These are phyloP conservation scores for Hemiscyllium ocellatum DNA, from an alignment of 2,113 vertebrate species.

Conservation along the genomic window DNA sequence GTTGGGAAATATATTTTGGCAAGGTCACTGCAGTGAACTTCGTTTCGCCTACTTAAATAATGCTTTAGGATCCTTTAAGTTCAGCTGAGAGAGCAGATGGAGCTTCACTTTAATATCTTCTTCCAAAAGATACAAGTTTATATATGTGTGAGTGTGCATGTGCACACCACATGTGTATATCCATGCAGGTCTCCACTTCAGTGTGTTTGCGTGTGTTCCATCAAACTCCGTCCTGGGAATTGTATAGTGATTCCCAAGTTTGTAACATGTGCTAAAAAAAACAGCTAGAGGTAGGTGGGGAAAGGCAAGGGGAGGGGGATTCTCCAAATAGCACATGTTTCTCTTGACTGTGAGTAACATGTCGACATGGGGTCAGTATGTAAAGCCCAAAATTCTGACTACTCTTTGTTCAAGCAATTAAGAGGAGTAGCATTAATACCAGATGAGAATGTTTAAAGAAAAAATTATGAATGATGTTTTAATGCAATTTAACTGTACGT, in stretches of 20 bases:
- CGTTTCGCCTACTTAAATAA: not conserved
- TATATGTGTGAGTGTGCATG: not conserved
- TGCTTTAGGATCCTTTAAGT: not conserved
- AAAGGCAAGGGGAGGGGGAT: not conserved
- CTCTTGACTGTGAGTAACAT: not conserved
- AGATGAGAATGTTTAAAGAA: constrained; percentile 17
- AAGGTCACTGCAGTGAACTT: not conserved
- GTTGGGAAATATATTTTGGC: not conserved
- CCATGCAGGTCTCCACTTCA: too few species aligned
- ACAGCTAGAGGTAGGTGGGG: too few species aligned
- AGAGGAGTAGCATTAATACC: constrained; percentile 32
- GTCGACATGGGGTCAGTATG: not conserved
- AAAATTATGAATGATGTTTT: constrained; percentile 34
- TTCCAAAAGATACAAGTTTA: not conserved
- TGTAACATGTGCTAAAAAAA: not conserved
- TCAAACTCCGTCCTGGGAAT: not conserved
- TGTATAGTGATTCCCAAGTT: not conserved
- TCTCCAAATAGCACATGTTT: not conserved
- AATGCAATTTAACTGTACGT: constrained; percentile 35
- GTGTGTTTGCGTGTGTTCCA: not conserved
- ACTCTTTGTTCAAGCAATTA: constrained; percentile 24
- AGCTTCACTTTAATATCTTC: not conserved
- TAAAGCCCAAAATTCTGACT: not conserved
- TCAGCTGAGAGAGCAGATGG: not conserved
- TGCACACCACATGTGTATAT: not conserved